Evolutionary conservation across 1,140 invertebrate species (phyloP), one percentile per base, ranked within the genome.

Genomic region (Belonocnema kinseyi): DNA sequence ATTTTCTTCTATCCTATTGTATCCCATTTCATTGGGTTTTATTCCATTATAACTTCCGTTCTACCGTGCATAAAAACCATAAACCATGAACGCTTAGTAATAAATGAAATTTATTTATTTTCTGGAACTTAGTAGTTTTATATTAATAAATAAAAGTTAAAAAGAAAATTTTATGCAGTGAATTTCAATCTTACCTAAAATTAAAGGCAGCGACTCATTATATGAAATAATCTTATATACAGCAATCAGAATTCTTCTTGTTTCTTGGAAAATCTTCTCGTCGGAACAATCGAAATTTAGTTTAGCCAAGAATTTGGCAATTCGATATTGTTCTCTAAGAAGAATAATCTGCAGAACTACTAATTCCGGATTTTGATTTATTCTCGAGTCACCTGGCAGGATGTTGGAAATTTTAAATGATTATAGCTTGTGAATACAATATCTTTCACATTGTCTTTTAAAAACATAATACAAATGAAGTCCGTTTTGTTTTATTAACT

Each of bases 251-350:
- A 98, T 97, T 80, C 94, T 93, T 76, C 97, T 92, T 0, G 96
- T 93, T 91, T 98, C 97, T 89, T 99, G 97, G 91, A 95, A 98
- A 3, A 96, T 88, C 0, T 93, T 96, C 87, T 98, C 97, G 85
- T 98, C 97, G 76, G 94, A 93, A 95, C 97, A 98, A 80, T 96
- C 95, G 0, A 96, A 96, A 91, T 99, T 99, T 1, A 98, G 85
- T 7, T 92, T 84, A 0, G 93, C 87, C 0, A 99, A 90, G 46
- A 87, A 89, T 50, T 94, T 93, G 0, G 97, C 97, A n/a, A 99
- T 92, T 56, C 96, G 93, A 89, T 99, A 99, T 88, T 99, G 98
- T 87, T 99, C 96, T 77, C 98, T 92, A 73, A 98, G 90, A 53
- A 97, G 92, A 5, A 98, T 87, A 0, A 96, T 95, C 82, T 99